A percentile compares a stretch with the other conserved stretches of the same genome.
phyloP scores from a whole-genome alignment of 1,140 invertebrate genomes.

The Batillaria attramentaria region DNA sequence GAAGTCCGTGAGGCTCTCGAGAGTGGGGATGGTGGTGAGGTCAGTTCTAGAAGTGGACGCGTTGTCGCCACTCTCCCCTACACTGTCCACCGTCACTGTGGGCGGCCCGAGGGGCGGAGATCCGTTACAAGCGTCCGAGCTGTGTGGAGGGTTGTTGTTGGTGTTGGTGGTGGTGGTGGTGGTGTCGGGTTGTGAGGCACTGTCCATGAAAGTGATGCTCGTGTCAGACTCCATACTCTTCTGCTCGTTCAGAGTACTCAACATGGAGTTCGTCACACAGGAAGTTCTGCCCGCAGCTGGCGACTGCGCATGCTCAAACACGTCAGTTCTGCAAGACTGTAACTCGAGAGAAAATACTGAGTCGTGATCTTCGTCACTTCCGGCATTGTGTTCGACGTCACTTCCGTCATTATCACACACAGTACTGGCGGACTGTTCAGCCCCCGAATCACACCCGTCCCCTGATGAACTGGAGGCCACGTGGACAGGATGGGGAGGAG shows the following conservation, averaged over 20 bases:
- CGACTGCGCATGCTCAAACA: constrained; percentile 15
- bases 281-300: not conserved
- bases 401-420: too few species aligned
- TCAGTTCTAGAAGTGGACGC: not conserved
- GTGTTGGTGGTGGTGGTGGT: not conserved
- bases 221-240: constrained; percentile 38
- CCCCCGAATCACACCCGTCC: too few species aligned
- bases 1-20: constrained; percentile 25
- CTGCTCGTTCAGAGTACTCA: constrained; percentile 39
- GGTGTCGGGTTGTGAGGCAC: not conserved
- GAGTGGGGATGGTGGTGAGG: not conserved
- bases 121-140: not conserved
- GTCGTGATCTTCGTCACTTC: too few species aligned
- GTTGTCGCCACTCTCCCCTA: not conserved
- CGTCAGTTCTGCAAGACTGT: too few species aligned
- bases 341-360: too few species aligned
- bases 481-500: too few species aligned
- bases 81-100: not conserved
- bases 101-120: constrained; percentile 10
- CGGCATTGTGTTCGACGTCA: too few species aligned
- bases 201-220: not conserved
- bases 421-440: too few species aligned
- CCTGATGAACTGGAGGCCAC: too few species aligned
- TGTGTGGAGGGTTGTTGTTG: not conserved
- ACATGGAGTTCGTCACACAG: not conserved